Evolutionary conservation across 2,797 vertebrate species (phyloP).

Genomic region (Moxostoma hubbsi): DNA sequence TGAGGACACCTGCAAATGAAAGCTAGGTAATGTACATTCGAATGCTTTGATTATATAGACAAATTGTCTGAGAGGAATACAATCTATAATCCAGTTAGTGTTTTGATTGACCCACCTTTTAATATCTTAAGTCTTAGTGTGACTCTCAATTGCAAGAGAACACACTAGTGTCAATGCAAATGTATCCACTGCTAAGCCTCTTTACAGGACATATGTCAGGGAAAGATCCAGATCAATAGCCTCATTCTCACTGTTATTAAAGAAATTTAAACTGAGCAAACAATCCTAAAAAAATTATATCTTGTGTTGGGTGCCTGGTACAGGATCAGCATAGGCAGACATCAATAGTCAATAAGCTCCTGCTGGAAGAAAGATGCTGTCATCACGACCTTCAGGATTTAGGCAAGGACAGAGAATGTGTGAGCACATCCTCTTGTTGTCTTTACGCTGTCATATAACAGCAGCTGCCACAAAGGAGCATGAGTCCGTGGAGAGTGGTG

Average conservation of each 20-base stretch:
- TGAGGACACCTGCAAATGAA: constrained; percentile 41
- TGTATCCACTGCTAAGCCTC: constrained; percentile 43
- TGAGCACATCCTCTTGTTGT: constrained; percentile 39
- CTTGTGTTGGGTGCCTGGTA: not conserved
- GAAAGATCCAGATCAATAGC: constrained; percentile 21
- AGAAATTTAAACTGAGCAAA: constrained; percentile 35
- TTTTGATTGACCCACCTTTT: constrained; percentile 39
- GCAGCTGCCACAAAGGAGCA: constrained; percentile 34
- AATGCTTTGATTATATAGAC: constrained; percentile 42
- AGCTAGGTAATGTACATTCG: constrained; percentile 30
- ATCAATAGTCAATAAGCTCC: constrained; percentile 60
- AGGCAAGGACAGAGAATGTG: constrained; percentile 23
- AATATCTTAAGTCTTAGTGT: constrained; percentile 39
- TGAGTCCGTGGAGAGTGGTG: not conserved
- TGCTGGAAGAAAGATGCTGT: constrained; percentile 40
- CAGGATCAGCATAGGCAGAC: constrained; percentile 27
- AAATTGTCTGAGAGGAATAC: constrained; percentile 29
- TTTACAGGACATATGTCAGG: constrained; percentile 43
- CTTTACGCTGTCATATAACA: constrained; percentile 33
- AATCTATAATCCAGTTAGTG: constrained; percentile 47
- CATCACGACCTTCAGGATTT: constrained; percentile 47
- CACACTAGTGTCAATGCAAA: constrained; percentile 31
- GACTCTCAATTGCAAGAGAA: constrained; percentile 20
- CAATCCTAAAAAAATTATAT: not conserved
- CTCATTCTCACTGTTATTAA: constrained; percentile 41